A percentile compares a stretch with the other conserved stretches of the same genome.
Conservation (phyloP, 1,140 invertebrate genomes). For the Drosophila azteca region DNA sequence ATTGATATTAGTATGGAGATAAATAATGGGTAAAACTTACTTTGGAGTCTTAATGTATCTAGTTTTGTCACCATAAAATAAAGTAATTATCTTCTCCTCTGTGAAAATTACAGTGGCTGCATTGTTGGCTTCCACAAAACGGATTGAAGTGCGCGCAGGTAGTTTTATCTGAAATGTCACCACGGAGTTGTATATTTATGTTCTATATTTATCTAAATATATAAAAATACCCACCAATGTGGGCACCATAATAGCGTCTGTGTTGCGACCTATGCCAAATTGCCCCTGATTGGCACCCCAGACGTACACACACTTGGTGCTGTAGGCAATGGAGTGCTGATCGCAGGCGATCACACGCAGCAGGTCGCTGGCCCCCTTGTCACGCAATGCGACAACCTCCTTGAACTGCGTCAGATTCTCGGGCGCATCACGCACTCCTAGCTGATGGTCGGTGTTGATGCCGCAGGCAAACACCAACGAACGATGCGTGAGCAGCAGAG, state of each 20-base stretch:
- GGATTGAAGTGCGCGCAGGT: slow-evolving; percentile 52
- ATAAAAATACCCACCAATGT: slow-evolving; percentile 67
- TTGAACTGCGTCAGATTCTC: slow-evolving; percentile 85
- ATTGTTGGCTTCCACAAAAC: slow-evolving; percentile 78
- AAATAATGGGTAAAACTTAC: slow-evolving; percentile 31
- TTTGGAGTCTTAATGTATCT: slow-evolving; percentile 74
- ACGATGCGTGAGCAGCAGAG: slow-evolving; percentile 86
- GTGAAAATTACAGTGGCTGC: slow-evolving; percentile 73
- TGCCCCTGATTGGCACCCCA: slow-evolving; percentile 91
- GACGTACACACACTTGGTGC: slow-evolving; percentile 84
- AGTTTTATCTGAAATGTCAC: slow-evolving; percentile 56
- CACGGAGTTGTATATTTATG: background rate
- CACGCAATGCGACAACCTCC: slow-evolving; percentile 81
- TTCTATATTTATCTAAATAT: background rate
- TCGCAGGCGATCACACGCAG: slow-evolving; percentile 82
- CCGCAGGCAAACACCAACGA: slow-evolving; percentile 87
- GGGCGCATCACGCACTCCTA: slow-evolving; percentile 86
- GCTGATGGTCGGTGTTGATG: slow-evolving; percentile 87
- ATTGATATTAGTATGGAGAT: background rate
- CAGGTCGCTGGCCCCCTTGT: slow-evolving; percentile 55
- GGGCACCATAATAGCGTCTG: slow-evolving; percentile 61
- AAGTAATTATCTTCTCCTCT: slow-evolving; percentile 58
- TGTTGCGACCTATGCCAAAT: slow-evolving; percentile 84
- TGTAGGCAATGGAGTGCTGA: slow-evolving; percentile 89
- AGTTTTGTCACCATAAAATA: slow-evolving; percentile 75